Base-by-base conservation (phyloP, 2,113 vertebrate species). In the Bombycilla garrulus region DNA sequence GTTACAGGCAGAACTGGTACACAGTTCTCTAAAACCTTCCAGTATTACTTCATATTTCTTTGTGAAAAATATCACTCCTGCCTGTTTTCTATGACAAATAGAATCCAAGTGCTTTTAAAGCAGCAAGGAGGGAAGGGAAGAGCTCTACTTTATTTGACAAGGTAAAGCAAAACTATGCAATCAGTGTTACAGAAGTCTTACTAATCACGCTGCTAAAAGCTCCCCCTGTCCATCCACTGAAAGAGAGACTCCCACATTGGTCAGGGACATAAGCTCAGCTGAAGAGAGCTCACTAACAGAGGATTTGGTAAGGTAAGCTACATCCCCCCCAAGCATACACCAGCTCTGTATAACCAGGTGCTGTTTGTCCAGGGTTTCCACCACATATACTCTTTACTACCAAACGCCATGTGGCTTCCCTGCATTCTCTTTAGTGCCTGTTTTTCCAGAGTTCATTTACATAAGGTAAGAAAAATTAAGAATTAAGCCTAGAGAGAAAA, bases 331-430 rank as follows among this genome's bases (percentile, higher is more conserved):
- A 6, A 21, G 29, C n/a, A n/a, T 0, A 2, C 14, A 33, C 6
- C 15, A 36, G 2, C 69, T 57, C 44, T 35, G 5, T 4, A 0
- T 31, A 61, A 60, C 9, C n/a, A 48, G 1, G 2, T 7, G 11
- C 44, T 6, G 24, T 5, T n/a, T 12, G 24, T 31, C 51, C 69
- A 45, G 15, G 53, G 58, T 40, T 28, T 58, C 51, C 33, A 53
- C 25, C n/a, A 62, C 53, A 51, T 4, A 9, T 0, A 0, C 25
- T 35, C 60, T 8, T 0, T 35, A 51, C 23, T 5, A 20, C 40
- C 54, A 33, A 67, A 61, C 1, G 11, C 24, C 18, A 3, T 0
- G 4, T 13, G n/a, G 13, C 4, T 65, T 57, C 81, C 17, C 64
- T 18, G 15, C 1, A 0, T 51, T 26, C 60, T 44, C 77, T 69